These are phyloP conservation scores for Apodemus agrarius DNA, from an alignment of 2,797 vertebrate genomes.

Conservation along the genomic window DNA sequence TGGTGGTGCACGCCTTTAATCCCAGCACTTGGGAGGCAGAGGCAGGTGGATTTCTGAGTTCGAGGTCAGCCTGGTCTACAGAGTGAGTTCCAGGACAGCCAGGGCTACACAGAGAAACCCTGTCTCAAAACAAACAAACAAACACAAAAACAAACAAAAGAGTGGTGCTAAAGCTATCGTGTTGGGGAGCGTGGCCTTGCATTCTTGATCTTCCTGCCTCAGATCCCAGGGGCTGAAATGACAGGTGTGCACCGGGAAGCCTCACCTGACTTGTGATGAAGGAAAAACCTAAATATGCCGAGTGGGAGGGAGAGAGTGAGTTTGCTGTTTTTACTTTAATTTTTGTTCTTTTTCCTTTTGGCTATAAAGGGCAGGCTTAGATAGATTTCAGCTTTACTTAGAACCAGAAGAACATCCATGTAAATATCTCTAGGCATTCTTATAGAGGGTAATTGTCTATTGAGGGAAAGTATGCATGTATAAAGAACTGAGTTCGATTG, in stretches of 20 bases:
- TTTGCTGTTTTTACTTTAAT: background rate
- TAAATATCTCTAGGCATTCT: background rate
- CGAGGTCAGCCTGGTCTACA: too few species aligned
- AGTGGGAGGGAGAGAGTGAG: background rate
- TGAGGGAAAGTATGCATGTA: background rate
- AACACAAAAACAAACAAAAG: too few species aligned
- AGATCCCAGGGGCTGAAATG: background rate
- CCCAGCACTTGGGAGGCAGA: too few species aligned
- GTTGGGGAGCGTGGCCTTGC: background rate
- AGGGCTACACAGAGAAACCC: too few species aligned
- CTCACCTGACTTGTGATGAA: background rate
- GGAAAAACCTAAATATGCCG: background rate
- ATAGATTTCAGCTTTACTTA: constrained; percentile 5
- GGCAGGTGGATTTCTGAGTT: too few species aligned
- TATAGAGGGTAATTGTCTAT: background rate
- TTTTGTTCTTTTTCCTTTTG: constrained; percentile 12
- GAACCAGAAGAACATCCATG: background rate
- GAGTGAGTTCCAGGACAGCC: too few species aligned
- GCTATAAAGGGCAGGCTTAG: background rate
- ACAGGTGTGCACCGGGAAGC: background rate
- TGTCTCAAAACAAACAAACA: too few species aligned
- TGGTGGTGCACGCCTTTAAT: too few species aligned
- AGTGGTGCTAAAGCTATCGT: background rate
- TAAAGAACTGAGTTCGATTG: background rate
- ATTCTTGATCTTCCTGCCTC: background rate